Conservation (phyloP, 1,140 invertebrate genomes). For the Drosophila triauraria region DNA sequence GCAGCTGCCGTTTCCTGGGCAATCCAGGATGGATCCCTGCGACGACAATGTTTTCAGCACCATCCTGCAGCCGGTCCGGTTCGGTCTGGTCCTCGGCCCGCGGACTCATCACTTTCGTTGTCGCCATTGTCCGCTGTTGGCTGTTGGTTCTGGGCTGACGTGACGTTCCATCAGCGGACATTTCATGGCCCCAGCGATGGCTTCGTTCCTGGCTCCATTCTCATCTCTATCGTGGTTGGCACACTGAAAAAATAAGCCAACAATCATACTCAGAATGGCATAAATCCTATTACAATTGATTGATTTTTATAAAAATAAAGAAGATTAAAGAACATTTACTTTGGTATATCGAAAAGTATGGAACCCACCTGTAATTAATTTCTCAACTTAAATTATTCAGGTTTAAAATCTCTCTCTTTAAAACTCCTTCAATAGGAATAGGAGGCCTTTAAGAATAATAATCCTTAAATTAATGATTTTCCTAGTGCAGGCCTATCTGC, state of each 20-base stretch:
- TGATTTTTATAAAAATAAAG: too few species aligned
- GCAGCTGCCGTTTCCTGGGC: constrained; percentile 61
- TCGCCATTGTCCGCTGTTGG: constrained; percentile 59
- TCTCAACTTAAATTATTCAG: too few species aligned
- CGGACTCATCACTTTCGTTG: constrained; percentile 59
- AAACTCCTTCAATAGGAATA: background rate
- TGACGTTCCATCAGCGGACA: constrained; percentile 63
- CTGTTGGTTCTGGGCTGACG: constrained; percentile 24
- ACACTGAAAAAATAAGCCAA: constrained; percentile 4
- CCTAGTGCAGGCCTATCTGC: constrained; percentile 27
- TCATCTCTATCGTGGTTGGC: background rate
- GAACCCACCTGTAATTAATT: too few species aligned
- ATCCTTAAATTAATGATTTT: background rate
- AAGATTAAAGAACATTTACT: background rate
- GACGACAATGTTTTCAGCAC: constrained; percentile 70
- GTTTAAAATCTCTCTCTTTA: background rate
- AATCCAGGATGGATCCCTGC: constrained; percentile 36
- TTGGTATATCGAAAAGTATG: background rate
- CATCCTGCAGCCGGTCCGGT: constrained; percentile 8
- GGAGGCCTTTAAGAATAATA: background rate
- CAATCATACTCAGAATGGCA: background rate
- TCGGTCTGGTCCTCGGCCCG: background rate
- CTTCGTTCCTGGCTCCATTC: constrained; percentile 2
- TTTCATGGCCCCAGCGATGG: constrained; percentile 17
- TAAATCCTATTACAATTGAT: too few species aligned